Percentiles rank a stretch among this genome's conserved stretches.
Conservation (phyloP, 2,113 vertebrate genomes). For the Syngnathus scovelli region DNA sequence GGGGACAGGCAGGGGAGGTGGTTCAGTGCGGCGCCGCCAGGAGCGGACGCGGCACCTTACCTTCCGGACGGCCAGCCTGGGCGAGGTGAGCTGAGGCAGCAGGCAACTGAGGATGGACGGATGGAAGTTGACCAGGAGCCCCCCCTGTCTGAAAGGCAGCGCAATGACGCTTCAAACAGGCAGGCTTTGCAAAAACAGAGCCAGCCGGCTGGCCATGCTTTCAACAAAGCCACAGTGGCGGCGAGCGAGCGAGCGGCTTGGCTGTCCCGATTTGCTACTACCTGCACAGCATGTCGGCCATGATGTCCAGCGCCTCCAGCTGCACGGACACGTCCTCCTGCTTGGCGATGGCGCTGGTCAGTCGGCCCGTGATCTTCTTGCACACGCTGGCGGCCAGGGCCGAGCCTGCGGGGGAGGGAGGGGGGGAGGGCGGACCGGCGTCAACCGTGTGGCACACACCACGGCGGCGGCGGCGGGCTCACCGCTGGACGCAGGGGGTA, state of each 20-base stretch:
- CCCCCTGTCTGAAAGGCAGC: constrained; percentile 81
- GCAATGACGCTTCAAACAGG: too few relatives aligned
- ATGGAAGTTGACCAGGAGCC: constrained; percentile 97
- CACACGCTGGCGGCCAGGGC: constrained; percentile 96
- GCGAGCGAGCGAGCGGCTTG: too few relatives aligned
- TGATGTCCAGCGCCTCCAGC: constrained; percentile 95
- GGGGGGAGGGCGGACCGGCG: not conserved
- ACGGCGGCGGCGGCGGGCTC: not conserved
- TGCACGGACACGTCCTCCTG: constrained; percentile 98
- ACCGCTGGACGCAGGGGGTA: constrained; percentile 97
- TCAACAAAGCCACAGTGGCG: too few relatives aligned
- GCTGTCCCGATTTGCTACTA: constrained; percentile 36
- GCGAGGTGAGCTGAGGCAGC: constrained; percentile 96
- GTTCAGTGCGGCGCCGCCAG: not conserved
- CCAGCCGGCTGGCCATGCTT: too few relatives aligned
- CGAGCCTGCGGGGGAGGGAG: constrained; percentile 73
- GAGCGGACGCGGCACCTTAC: constrained; percentile 13
- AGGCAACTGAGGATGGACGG: constrained; percentile 98
- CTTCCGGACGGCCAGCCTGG: constrained; percentile 95
- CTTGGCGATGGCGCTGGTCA: constrained; percentile 98
- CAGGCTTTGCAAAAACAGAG: too few relatives aligned
- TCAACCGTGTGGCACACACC: too few relatives aligned
- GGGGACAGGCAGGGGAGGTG: not conserved
- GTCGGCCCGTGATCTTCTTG: constrained; percentile 97
- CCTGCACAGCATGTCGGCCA: constrained; percentile 96